phyloP scores from a whole-genome alignment of 2,888 invertebrate genomes.

The Biston stratarius region DNA sequence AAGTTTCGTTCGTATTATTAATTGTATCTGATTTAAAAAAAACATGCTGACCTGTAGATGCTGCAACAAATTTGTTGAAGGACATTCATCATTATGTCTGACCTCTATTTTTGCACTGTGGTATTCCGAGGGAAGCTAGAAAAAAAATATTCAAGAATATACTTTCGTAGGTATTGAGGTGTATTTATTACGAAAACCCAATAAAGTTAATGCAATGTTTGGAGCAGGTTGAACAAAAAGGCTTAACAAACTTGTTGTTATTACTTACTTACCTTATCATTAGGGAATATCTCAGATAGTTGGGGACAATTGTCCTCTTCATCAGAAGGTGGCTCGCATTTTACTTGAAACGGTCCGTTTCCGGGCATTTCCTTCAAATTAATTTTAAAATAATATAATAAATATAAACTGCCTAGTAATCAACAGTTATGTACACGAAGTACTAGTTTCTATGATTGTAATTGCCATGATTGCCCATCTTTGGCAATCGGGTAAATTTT shows the following conservation, averaged over 20 bases:
- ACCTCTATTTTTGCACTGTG: constrained; percentile 58
- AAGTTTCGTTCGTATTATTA: background rate
- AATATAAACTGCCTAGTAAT: background rate
- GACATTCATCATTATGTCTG: constrained; percentile 48
- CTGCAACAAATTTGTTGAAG: constrained; percentile 57
- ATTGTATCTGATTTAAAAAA: background rate
- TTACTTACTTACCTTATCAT: constrained; percentile 60
- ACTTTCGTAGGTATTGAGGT: constrained; percentile 16
- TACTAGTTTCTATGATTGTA: no score
- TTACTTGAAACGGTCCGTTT: constrained; percentile 64
- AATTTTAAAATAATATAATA: constrained; percentile 3
- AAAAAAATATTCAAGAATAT: constrained; percentile 6
- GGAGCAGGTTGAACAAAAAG: background rate
- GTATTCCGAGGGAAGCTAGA: constrained; percentile 52
- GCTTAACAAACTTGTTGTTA: no score
- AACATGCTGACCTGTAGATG: constrained; percentile 62
- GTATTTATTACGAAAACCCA: no score
- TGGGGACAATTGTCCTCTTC: constrained; percentile 71
- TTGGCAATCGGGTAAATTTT: no score
- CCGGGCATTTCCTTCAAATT: constrained; percentile 73
- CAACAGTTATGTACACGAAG: background rate
- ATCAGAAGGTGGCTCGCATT: constrained; percentile 75
- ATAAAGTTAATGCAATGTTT: background rate
- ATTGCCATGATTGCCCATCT: no score
- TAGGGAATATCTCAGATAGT: constrained; percentile 59